Evolutionary conservation across 1,140 invertebrate species (phyloP).

Genomic region (Apocrypta bakeri): DNA sequence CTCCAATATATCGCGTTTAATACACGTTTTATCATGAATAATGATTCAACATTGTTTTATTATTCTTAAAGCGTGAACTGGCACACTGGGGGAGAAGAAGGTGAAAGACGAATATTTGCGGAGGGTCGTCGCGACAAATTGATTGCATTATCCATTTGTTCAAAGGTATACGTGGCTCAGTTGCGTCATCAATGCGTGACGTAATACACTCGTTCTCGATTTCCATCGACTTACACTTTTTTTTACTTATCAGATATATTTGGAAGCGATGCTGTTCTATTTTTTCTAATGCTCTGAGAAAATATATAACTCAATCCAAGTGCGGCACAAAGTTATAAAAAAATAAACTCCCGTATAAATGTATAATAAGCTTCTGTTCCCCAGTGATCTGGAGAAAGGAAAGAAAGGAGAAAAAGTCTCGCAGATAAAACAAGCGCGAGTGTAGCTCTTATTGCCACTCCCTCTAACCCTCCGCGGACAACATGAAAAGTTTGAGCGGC

Average conservation of each 20-base stretch:
- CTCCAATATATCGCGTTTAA: too few species aligned
- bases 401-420: background rate
- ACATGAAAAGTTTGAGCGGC: background rate
- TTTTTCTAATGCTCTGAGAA: too few species aligned
- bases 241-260: background rate
- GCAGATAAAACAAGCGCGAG: background rate
- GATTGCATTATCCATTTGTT: background rate
- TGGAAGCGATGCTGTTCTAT: background rate
- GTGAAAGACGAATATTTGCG: background rate
- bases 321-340: too few species aligned
- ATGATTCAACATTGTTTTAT: too few species aligned
- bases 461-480: background rate
- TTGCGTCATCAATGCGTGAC: background rate
- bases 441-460: background rate
- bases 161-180: background rate
- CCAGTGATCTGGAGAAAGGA: too few species aligned
- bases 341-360: too few species aligned
- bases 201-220: background rate
- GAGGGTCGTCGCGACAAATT: background rate
- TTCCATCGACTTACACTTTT: background rate
- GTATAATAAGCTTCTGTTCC: too few species aligned
- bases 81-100: background rate
- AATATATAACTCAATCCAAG: too few species aligned
- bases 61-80: too few species aligned
- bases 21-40: too few species aligned